Base-by-base conservation (phyloP, 2,888 invertebrate species). In the Bellardia pandia region DNA sequence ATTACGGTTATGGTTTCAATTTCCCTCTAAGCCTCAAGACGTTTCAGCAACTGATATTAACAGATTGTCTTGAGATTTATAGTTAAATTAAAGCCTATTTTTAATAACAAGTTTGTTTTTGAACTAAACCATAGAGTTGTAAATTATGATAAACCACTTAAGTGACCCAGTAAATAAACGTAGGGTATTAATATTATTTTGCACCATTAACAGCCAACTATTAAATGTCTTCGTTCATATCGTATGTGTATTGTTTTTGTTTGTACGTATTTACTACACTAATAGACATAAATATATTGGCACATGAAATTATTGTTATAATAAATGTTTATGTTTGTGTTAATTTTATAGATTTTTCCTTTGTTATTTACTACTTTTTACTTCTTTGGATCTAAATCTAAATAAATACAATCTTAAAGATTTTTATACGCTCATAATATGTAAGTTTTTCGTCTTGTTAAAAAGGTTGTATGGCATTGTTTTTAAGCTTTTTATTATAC, bases 291-390 rank as follows among this genome's bases (percentile, higher is more conserved):
- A 48, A 58, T 16, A 56, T 40, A 56, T 80, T 80, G 64, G 60
- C 42, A 45, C 62, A 64, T 64, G 37, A 77, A 83, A 81, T 77
- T 82, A 51, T 81, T 82, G 77, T 77, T 77, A 78, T 81, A 86
- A 86, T 81, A 77, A 86, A 83, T 86, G 71, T 86, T 86, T 86
- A 76, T 83, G 71, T 83, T 86, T 83, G 86, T 86, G 83, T 86
- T 86, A 83, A 86, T 86, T 86, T 83, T 76, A 86, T 79, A 53
- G 66, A 69, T 86, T 71, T 83, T 71, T 78, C 45, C 37, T 42
- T 40, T 42, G 13, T 53, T 74, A 45, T 51, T 78, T 30, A 37
- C 3, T 51, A 51, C 2, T 66, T 23, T 42, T 71, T 13, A 33
- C 11, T 83, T 68, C 48, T 60, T 30, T 60, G 64, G 58, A 40